Conservation (phyloP, 37 sponge, comb jelly and placozoan genomes). For the Spongilla lacustris region DNA sequence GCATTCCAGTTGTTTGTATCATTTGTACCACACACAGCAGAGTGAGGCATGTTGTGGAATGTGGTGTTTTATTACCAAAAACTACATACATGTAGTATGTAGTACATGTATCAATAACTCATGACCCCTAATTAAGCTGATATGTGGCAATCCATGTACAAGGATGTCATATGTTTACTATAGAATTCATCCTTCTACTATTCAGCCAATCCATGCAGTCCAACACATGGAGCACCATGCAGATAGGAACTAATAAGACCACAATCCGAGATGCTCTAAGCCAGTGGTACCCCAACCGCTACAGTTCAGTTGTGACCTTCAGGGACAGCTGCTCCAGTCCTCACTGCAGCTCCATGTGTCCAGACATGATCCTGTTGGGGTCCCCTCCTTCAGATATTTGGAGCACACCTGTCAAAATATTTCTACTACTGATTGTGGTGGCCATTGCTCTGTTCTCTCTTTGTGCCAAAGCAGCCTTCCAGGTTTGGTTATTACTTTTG, state of each 20-base stretch:
- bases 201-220: neutral
- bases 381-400: neutral
- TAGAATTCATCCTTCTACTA: too few species aligned
- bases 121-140: too few species aligned
- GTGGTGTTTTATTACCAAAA: too few species aligned
- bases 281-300: neutral
- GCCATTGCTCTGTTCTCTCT: neutral
- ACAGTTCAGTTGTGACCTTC: constrained; percentile 4
- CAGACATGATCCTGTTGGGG: constrained; percentile 24
- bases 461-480: neutral
- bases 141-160: too few species aligned
- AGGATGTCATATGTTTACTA: too few species aligned
- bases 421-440: neutral
- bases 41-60: too few species aligned
- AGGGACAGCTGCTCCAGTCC: constrained; percentile 59
- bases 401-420: neutral
- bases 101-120: too few species aligned
- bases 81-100: too few species aligned
- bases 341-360: constrained; percentile 62
- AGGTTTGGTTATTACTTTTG: neutral
- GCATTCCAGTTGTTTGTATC: too few species aligned
- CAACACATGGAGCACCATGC: neutral
- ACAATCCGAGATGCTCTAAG: neutral
- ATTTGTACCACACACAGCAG: too few species aligned
- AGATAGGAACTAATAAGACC: neutral